phyloP scores from a whole-genome alignment of 2,113 vertebrate genomes.

The Lepus europaeus region DNA sequence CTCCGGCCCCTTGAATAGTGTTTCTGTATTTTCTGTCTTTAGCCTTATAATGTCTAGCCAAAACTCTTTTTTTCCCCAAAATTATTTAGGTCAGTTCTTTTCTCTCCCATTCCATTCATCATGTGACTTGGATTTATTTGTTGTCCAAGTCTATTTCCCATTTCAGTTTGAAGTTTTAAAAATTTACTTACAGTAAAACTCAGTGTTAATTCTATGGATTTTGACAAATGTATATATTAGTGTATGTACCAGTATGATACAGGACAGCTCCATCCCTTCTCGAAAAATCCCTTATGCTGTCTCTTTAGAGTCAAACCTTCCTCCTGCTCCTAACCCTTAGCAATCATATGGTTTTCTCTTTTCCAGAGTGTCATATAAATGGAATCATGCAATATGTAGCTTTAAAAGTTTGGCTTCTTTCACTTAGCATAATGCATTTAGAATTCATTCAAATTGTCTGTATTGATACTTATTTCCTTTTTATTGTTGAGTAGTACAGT shows the following conservation, averaged over 20 bases:
- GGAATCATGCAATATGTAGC: background rate
- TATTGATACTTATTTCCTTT: conserved; percentile 10
- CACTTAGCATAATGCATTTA: conserved; percentile 28
- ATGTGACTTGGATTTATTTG: conserved; percentile 48
- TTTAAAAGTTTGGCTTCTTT: conserved; percentile 45
- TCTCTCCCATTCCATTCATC: background rate
- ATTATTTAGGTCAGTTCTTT: conserved; percentile 19
- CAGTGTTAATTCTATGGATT: background rate
- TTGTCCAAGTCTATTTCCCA: conserved; percentile 5
- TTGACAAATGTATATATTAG: conserved; percentile 36
- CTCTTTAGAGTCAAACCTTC: background rate
- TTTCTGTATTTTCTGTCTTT: background rate
- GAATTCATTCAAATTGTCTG: background rate
- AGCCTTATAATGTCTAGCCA: background rate
- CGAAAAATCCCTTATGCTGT: background rate
- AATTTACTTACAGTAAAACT: conserved; percentile 32
- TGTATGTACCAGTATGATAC: background rate
- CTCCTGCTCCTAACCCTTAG: background rate
- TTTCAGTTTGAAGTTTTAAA: conserved; percentile 6
- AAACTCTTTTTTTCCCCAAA: conserved; percentile 2
- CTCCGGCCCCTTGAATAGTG: too few relatives aligned
- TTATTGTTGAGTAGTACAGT: background rate
- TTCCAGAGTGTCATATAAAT: background rate
- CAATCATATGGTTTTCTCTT: conserved; percentile 18
- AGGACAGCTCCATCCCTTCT: background rate